A percentile compares a stretch with the other conserved stretches of the same genome.
These are phyloP conservation scores for Melanotaenia pygmaea DNA, from an alignment of 2,797 vertebrate genomes.

Conservation along the genomic window DNA sequence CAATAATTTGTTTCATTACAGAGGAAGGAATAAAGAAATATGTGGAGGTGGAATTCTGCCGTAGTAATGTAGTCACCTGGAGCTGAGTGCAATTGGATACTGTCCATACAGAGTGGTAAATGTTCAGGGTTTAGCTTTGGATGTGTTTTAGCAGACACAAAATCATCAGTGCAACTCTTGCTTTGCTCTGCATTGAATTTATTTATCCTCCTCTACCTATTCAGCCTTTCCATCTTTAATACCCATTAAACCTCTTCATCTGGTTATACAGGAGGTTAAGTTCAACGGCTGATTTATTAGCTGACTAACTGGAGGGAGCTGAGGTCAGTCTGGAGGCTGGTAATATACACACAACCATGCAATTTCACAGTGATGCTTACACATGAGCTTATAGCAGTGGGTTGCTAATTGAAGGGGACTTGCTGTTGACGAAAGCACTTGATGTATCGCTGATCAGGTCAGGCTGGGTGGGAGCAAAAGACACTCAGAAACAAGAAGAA, in stretches of 20 bases:
- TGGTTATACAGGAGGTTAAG: conserved; percentile 63
- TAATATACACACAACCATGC: conserved; percentile 20
- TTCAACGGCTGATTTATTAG: conserved; percentile 58
- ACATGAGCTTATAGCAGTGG: conserved; percentile 68
- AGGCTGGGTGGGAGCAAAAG: conserved; percentile 41
- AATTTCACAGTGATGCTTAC: conserved; percentile 63
- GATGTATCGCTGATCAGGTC: conserved; percentile 70
- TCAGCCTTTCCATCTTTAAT: conserved; percentile 65
- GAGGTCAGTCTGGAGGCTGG: conserved; percentile 53
- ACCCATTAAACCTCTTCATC: conserved; percentile 72
- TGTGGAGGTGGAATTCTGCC: conserved; percentile 53
- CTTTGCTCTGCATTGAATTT: conserved; percentile 21
- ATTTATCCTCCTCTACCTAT: conserved; percentile 53
- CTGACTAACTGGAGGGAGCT: conserved; percentile 53
- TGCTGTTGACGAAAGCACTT: conserved; percentile 72
- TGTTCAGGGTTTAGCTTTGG: conserved; percentile 4
- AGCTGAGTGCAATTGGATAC: conserved; percentile 48
- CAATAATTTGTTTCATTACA: conserved; percentile 76
- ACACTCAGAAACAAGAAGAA: conserved; percentile 18
- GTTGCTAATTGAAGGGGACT: conserved; percentile 71
- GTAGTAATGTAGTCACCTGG: conserved; percentile 47
- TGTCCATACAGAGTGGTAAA: conserved; percentile 27
- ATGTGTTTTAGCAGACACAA: conserved; percentile 26
- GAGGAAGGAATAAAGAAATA: conserved; percentile 54
- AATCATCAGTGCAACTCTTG: conserved; percentile 21